Conservation (phyloP, 2,888 invertebrate species). For the Pyrochroa serraticornis region DNA sequence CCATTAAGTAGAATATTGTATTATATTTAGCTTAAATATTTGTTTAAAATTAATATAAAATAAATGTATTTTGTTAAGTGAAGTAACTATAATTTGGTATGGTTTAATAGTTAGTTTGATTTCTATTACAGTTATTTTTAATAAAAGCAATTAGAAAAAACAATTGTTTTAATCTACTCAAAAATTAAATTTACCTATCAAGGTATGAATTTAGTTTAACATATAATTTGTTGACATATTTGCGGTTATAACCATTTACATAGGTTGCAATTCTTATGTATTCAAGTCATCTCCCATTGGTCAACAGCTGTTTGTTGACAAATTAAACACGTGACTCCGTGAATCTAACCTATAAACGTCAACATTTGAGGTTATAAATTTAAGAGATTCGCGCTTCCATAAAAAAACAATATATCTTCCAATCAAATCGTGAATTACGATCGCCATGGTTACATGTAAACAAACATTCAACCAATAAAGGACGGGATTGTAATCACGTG, state of each 20-base stretch:
- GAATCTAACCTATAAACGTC: constrained; percentile 11
- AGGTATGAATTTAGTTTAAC: too few species aligned
- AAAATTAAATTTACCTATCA: background rate
- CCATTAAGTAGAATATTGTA: constrained; percentile 7
- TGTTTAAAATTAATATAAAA: background rate
- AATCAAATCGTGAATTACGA: constrained; percentile 30
- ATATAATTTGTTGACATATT: background rate
- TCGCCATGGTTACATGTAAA: constrained; percentile 43
- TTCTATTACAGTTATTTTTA: too few species aligned
- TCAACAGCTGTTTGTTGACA: background rate
- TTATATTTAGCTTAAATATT: background rate
- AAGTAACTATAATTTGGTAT: background rate
- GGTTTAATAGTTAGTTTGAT: background rate
- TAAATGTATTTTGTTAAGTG: constrained; percentile 13
- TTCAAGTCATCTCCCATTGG: too few species aligned
- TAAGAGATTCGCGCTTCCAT: constrained; percentile 18
- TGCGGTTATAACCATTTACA: background rate
- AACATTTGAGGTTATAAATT: constrained; percentile 27
- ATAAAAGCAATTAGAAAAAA: too few species aligned
- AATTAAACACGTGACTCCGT: background rate
- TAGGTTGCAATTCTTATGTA: too few species aligned
- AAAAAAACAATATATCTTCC: constrained; percentile 29
- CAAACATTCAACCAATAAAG: constrained; percentile 38
- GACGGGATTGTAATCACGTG: constrained; percentile 36
- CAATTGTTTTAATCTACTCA: too few species aligned